phyloP scores from a whole-genome alignment of 2,113 vertebrate species.

The Scalopus aquaticus region DNA sequence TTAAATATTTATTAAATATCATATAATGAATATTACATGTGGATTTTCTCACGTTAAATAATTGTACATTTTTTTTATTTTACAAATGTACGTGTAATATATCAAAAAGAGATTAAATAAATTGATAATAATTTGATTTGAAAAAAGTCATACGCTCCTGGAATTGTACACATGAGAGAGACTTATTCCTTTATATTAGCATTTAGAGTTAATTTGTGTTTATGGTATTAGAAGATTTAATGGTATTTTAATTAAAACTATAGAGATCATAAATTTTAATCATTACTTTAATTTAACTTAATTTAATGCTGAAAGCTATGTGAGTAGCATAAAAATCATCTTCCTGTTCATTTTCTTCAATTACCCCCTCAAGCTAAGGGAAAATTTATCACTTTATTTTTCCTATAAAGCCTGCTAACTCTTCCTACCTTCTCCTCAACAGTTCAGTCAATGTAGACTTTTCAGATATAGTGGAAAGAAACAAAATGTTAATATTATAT shows the following conservation, averaged over 20 bases:
- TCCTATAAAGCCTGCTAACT: not conserved
- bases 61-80: not conserved
- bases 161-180: not conserved
- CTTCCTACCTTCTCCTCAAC: not conserved
- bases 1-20: not conserved
- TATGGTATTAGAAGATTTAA: conserved; percentile 50
- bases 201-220: conserved; percentile 61
- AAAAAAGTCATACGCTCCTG: not conserved
- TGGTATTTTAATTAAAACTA: conserved; percentile 69
- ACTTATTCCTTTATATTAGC: conserved; percentile 13
- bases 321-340: not conserved
- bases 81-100: not conserved
- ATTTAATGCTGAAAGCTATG: conserved; percentile 45
- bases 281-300: conserved; percentile 43
- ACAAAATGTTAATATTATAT: not conserved
- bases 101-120: not conserved
- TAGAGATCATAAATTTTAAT: conserved; percentile 62
- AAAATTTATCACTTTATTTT: not conserved
- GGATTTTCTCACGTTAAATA: not conserved
- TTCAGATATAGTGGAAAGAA: not conserved
- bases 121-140: not conserved
- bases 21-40: not conserved
- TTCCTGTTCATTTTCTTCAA: not conserved
- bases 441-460: not conserved
- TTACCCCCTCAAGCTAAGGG: not conserved